Percentiles rank a stretch among this genome's conserved stretches.
Conservation (phyloP, 1,140 invertebrate genomes). For the Caerostris extrusa region DNA sequence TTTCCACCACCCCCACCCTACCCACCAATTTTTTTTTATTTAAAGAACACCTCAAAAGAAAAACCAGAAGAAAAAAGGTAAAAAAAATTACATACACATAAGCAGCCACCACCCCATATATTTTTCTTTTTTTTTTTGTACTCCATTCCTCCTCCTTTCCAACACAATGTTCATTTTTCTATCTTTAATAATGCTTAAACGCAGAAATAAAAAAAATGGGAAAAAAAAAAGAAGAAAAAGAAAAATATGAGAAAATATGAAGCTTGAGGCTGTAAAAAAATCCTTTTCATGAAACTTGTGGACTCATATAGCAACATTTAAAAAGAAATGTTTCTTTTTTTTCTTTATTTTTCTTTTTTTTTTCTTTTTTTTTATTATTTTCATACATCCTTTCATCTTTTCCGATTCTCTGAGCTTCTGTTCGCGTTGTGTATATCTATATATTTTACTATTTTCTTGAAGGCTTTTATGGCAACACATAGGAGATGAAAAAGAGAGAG, state of each 20-base stretch:
- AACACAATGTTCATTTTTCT: not conserved
- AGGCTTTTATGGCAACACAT: slow-evolving; percentile 61
- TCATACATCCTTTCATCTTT: slow-evolving; percentile 24
- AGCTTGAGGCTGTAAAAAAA: slow-evolving; percentile 26
- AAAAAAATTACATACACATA: not conserved
- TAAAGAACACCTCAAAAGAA: not conserved
- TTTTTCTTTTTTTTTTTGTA: not conserved
- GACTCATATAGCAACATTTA: slow-evolving; percentile 9
- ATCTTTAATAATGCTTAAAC: slow-evolving; percentile 61
- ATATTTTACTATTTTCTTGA: slow-evolving; percentile 56
- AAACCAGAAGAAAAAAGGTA: not conserved
- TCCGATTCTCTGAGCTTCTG: slow-evolving; percentile 39
- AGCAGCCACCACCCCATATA: not conserved
- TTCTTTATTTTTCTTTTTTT: too few species aligned
- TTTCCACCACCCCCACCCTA: not conserved
- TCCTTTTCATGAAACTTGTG: slow-evolving; percentile 18
- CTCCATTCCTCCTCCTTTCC: not conserved
- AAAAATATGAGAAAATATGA: slow-evolving; percentile 57
- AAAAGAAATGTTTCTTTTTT: too few species aligned
- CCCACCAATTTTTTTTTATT: slow-evolving; percentile 56
- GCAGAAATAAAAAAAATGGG: too few species aligned
- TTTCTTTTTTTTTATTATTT: too few species aligned
- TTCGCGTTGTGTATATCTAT: slow-evolving; percentile 19
- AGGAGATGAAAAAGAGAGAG: slow-evolving; percentile 3
- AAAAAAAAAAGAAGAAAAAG: not conserved